Percentiles rank a stretch among this genome's conserved stretches.
These are phyloP conservation scores for Chiroxiphia lanceolata DNA, from an alignment of 2,797 vertebrate species.

Conservation along the genomic window DNA sequence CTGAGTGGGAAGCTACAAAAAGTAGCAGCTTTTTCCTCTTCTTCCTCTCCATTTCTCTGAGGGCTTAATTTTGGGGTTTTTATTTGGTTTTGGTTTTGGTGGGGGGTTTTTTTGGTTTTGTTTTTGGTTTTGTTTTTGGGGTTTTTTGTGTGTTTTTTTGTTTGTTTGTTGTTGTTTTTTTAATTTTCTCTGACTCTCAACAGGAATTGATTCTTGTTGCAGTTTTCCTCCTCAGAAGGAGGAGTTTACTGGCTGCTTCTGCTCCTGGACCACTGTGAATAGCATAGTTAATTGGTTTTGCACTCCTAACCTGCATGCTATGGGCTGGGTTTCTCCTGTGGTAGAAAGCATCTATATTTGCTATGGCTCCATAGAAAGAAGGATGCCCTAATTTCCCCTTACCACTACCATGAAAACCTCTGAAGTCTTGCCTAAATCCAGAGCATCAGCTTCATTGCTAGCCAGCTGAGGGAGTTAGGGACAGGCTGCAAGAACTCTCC, in stretches of 20 bases:
- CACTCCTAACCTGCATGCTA: not conserved
- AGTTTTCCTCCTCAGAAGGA: not conserved
- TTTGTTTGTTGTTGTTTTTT: not conserved
- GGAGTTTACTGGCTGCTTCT: not conserved
- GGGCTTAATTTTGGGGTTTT: not conserved
- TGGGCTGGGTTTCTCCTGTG: not conserved
- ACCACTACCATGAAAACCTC: not conserved
- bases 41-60: not conserved
- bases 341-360: not conserved
- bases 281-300: not conserved
- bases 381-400: not conserved
- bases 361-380: not conserved
- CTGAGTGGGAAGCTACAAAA: slow-evolving; percentile 6
- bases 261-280: not conserved
- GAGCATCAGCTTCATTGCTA: not conserved
- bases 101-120: not conserved
- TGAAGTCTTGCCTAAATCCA: not conserved
- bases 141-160: not conserved
- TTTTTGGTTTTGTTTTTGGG: not conserved
- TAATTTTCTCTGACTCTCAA: not conserved
- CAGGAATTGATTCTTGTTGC: not conserved
- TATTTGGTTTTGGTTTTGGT: not conserved
- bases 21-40: not conserved
- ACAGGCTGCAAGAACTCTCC: not conserved
- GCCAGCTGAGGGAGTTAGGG: not conserved